Evolutionary conservation across 2,113 vertebrate genomes (phyloP).

Genomic region (Chamaea fasciata): DNA sequence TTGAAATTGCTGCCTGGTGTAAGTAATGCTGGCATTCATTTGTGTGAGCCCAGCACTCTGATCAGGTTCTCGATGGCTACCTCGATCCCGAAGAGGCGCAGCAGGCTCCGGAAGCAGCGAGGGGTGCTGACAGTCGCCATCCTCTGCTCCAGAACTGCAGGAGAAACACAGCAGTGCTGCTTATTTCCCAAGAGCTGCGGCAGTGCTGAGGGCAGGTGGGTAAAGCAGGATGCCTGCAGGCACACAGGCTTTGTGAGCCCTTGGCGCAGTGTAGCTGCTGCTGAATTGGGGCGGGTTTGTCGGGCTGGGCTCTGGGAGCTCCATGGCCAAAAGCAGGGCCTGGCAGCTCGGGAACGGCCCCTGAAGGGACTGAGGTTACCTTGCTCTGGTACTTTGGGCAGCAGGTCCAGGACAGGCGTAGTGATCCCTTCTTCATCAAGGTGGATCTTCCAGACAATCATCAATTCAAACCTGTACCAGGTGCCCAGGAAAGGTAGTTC

Average conservation of each 20-base stretch:
- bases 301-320: neutral
- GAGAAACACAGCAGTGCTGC: neutral
- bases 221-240: neutral
- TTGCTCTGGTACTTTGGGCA: conserved; percentile 73
- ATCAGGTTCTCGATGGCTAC: conserved; percentile 79
- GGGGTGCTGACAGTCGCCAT: conserved; percentile 13
- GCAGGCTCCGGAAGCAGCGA: conserved; percentile 72
- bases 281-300: neutral
- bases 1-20: conserved; percentile 19
- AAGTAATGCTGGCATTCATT: neutral
- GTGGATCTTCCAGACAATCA: conserved; percentile 77
- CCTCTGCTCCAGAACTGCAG: conserved; percentile 71
- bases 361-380: conserved; percentile 31
- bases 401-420: conserved; percentile 75
- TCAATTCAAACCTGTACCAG: conserved; percentile 69
- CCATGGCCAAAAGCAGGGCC: neutral
- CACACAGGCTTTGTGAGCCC: neutral
- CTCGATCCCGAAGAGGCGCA: conserved; percentile 78
- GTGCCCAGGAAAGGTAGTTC: neutral
- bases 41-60: neutral
- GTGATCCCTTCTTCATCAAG: conserved; percentile 70
- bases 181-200: neutral
- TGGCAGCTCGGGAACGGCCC: neutral
- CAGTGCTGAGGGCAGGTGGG: neutral
- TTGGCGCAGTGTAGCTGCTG: neutral